phyloP scores from a whole-genome alignment of 2,797 vertebrate genomes.

The Tapirus indicus region DNA sequence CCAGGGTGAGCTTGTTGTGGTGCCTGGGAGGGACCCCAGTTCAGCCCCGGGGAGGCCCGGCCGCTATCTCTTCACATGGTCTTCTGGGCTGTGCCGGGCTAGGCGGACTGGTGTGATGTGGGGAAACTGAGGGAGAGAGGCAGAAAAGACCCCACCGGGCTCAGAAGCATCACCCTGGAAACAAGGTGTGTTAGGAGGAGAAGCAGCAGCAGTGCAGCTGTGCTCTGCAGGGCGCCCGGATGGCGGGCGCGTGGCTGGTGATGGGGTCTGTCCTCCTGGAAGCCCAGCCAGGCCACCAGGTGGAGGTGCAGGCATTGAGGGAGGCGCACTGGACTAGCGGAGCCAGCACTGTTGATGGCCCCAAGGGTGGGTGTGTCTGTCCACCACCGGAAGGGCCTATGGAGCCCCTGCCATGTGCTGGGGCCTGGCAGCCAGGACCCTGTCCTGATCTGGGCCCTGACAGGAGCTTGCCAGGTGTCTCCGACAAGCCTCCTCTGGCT shows the following conservation, averaged over 20 bases:
- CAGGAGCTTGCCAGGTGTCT: not conserved
- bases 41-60: no score
- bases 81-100: not conserved
- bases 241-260: not conserved
- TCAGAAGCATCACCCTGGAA: not conserved
- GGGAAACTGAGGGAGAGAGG: not conserved
- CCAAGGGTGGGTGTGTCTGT: not conserved
- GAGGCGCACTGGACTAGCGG: not conserved
- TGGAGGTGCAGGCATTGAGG: not conserved
- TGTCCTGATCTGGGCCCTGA: not conserved
- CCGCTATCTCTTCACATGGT: fast-evolving
- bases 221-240: not conserved
- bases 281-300: not conserved
- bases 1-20: not conserved
- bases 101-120: not conserved
- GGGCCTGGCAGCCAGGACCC: not conserved
- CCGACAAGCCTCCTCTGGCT: not conserved
- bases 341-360: not conserved
- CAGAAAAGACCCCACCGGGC: fast-evolving
- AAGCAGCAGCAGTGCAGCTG: not conserved
- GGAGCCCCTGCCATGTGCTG: not conserved
- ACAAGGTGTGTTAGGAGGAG: not conserved
- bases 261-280: no score
- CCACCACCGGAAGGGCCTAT: not conserved
- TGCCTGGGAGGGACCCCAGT: not conserved